phyloP scores from a whole-genome alignment of 2,113 vertebrate genomes.

The Camelus dromedarius region DNA sequence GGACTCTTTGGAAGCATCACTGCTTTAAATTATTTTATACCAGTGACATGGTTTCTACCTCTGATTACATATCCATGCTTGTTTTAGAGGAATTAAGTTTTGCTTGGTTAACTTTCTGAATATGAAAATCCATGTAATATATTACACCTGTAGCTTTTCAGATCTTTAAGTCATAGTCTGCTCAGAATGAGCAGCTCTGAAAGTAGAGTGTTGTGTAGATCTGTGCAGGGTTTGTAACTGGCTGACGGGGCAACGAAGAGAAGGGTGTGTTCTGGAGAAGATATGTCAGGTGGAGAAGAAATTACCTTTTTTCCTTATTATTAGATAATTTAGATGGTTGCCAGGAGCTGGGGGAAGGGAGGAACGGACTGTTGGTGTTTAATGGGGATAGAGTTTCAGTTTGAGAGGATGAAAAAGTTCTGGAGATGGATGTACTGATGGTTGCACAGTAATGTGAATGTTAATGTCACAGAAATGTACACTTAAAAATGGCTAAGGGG shows the following conservation, averaged over 20 bases:
- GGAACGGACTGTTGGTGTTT: neutral
- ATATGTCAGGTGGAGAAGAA: neutral
- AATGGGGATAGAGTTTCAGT: neutral
- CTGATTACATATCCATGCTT: neutral
- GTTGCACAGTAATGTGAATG: neutral
- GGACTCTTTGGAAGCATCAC: neutral
- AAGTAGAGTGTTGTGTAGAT: neutral
- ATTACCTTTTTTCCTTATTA: neutral
- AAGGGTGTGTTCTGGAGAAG: neutral
- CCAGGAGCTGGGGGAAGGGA: neutral
- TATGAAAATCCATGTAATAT: neutral
- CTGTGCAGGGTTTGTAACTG: accelerated
- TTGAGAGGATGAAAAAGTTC: neutral
- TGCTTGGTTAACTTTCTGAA: neutral
- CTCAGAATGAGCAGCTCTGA: neutral
- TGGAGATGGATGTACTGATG: neutral
- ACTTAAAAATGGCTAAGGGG: neutral
- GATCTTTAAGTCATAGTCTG: neutral
- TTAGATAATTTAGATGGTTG: neutral
- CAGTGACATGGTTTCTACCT: neutral
- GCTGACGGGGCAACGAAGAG: neutral
- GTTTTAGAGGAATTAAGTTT: neutral
- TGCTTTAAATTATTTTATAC: neutral
- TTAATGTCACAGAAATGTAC: neutral
- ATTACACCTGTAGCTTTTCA: neutral